A percentile compares a stretch with the other conserved stretches of the same genome.
Conservation (phyloP, 2,797 vertebrate species). For the Fistularia tabacaria region DNA sequence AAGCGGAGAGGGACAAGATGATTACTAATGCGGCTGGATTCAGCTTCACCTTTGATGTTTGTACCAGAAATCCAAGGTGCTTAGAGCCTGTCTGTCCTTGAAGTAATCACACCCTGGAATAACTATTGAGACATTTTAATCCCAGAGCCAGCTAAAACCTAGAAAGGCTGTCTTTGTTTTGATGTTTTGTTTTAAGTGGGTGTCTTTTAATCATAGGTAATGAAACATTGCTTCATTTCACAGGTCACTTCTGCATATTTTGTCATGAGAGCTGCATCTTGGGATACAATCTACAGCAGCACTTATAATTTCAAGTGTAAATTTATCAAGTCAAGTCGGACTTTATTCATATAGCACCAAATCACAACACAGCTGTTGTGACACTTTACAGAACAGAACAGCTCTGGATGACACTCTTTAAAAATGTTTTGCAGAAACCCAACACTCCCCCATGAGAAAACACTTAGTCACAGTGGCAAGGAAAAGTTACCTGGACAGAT, state of each 20-base stretch:
- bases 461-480: no score
- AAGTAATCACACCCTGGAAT: constrained; percentile 54
- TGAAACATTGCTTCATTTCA: constrained; percentile 41
- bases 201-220: constrained; percentile 40
- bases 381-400: neutral
- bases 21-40: constrained; percentile 56
- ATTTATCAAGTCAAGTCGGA: neutral
- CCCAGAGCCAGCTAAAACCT: constrained; percentile 33
- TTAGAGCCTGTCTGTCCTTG: constrained; percentile 66
- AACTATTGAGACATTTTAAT: constrained; percentile 60
- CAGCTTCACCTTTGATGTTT: constrained; percentile 71
- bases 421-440: neutral
- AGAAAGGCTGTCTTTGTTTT: constrained; percentile 35
- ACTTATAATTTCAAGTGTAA: constrained; percentile 20
- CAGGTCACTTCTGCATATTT: constrained; percentile 35
- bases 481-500: neutral
- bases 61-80: constrained; percentile 60
- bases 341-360: no score
- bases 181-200: constrained; percentile 26
- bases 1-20: constrained; percentile 25
- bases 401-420: no score
- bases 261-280: constrained; percentile 6
- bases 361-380: no score
- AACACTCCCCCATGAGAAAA: no score
- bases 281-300: constrained; percentile 15